Conservation (phyloP, 2,888 invertebrate species). For the Cataglyphis albicans region DNA sequence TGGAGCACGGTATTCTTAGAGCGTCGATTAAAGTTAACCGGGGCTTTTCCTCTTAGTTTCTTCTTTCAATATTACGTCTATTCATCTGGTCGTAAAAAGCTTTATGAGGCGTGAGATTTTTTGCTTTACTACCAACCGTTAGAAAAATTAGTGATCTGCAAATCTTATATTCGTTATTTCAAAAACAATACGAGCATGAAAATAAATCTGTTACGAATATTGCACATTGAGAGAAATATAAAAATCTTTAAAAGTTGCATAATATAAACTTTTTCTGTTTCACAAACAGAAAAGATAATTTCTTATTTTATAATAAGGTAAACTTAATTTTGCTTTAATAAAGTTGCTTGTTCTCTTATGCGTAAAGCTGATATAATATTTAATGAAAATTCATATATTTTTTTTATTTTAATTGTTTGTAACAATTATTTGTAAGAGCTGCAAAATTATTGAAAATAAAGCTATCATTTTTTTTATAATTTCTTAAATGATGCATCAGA, state of each 20-base stretch:
- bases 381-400: background rate
- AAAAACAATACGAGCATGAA: background rate
- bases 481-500: background rate
- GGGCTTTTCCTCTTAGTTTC: background rate
- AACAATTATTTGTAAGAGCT: background rate
- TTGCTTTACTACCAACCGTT: background rate
- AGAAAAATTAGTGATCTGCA: background rate
- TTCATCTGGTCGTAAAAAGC: background rate
- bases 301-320: background rate
- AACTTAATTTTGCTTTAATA: background rate
- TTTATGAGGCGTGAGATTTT: background rate
- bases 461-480: background rate
- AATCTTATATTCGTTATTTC: background rate
- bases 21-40: conserved; percentile 17
- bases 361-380: background rate
- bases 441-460: background rate
- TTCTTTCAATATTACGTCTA: conserved; percentile 35
- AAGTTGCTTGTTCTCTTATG: background rate
- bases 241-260: background rate
- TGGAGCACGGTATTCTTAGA: conserved; percentile 27
- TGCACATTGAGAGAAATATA: background rate
- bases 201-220: conserved; percentile 1
- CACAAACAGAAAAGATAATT: background rate
- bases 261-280: background rate
- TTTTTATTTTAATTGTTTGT: background rate